Conservation (phyloP, 37 sponge, comb jelly and placozoan genomes). For the Ephydatia muelleri region DNA sequence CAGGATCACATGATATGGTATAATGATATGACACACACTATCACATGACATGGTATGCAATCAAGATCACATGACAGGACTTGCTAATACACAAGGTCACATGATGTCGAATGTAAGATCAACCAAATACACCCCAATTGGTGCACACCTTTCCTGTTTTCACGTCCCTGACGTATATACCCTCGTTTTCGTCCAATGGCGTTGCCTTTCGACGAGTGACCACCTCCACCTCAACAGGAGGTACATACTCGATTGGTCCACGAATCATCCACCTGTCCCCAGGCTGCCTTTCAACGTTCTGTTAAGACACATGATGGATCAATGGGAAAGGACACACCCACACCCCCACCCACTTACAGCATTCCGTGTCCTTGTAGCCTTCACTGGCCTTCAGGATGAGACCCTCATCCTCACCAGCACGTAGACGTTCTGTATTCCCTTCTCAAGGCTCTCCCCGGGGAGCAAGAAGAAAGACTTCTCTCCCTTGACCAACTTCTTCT, state of each 20-base stretch:
- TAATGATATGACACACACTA: no score
- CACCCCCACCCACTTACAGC: not conserved
- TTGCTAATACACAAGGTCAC: not conserved
- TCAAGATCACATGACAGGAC: not conserved
- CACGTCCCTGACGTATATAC: conserved; percentile 96
- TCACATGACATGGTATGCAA: no score
- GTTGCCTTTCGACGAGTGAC: conserved; percentile 94
- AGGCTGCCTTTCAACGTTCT: conserved; percentile 74
- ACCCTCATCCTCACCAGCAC: conserved; percentile 99
- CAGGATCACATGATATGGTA: not conserved
- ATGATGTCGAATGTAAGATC: not conserved
- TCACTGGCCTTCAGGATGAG: conserved; percentile 91
- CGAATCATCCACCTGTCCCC: conserved; percentile 99
- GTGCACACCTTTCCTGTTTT: conserved; percentile 91
- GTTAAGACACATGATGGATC: not conserved
- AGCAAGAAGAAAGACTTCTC: conserved; percentile 99
- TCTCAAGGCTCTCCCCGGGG: conserved; percentile 90
- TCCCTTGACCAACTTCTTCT: conserved; percentile 97
- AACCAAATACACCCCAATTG: not conserved
- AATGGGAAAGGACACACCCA: not conserved
- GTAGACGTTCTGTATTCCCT: conserved; percentile 96
- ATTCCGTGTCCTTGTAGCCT: conserved; percentile 75
- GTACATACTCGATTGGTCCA: conserved; percentile 96
- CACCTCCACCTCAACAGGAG: conserved; percentile 95
- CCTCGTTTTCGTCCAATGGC: conserved; percentile 98